Percentiles rank a stretch among this genome's conserved stretches.
These are phyloP conservation scores for Antheraea assamensis DNA, from an alignment of 2,888 invertebrate genomes.

Conservation along the genomic window DNA sequence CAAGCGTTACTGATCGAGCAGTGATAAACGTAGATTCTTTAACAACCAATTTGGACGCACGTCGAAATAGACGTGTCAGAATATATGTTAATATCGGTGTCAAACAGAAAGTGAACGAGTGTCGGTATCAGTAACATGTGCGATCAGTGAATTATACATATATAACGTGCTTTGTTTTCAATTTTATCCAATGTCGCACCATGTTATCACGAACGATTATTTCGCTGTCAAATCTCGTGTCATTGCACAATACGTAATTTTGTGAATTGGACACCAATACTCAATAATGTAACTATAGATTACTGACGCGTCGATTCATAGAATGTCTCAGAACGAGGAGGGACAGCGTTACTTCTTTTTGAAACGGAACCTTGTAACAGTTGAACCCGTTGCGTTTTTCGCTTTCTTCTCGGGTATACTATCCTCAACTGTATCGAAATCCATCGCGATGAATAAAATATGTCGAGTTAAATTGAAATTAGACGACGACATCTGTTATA, in stretches of 20 bases:
- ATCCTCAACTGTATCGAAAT: conserved; percentile 78
- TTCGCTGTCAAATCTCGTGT: not conserved
- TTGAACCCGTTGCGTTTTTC: conserved; percentile 75
- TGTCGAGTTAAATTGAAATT: conserved; percentile 85
- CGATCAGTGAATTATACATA: not conserved
- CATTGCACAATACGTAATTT: not conserved
- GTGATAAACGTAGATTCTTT: not conserved
- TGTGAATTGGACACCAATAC: not conserved
- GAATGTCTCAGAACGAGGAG: conserved; percentile 1
- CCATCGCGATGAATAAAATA: conserved; percentile 26
- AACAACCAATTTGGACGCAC: not conserved
- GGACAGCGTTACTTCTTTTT: not conserved
- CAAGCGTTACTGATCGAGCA: not conserved
- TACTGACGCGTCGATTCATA: not conserved
- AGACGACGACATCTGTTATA: conserved; percentile 83
- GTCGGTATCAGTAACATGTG: not conserved
- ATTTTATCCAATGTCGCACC: not conserved
- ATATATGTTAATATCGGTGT: not conserved
- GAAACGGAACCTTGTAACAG: conserved; percentile 32
- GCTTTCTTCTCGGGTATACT: conserved; percentile 16
- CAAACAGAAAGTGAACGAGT: not conserved
- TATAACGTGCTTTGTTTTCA: not conserved
- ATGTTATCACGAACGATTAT: not conserved
- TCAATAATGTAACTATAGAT: not conserved
- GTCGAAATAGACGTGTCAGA: not conserved